Evolutionary conservation across 2,113 vertebrate genomes (phyloP).

Genomic region (Hystrix brachyura): DNA sequence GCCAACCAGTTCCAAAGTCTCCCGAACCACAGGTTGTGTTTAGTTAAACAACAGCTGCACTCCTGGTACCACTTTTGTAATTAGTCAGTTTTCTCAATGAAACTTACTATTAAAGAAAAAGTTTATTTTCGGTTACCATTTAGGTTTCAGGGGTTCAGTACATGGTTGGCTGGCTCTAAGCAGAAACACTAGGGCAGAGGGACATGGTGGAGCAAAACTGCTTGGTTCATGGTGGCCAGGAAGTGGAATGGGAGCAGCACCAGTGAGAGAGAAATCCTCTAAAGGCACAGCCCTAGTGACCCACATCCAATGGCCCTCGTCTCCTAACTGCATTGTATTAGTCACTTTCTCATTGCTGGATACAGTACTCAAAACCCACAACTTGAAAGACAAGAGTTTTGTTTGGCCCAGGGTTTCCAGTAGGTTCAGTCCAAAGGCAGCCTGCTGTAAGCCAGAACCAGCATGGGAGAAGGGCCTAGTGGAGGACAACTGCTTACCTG

Average conservation of each 20-base stretch:
- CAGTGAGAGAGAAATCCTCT: background rate
- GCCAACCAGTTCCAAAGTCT: too few relatives aligned
- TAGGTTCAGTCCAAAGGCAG: background rate
- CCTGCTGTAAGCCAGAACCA: background rate
- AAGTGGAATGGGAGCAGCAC: background rate
- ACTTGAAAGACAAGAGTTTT: background rate
- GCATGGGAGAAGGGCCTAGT: background rate
- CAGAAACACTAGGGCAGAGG: background rate
- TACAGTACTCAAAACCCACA: background rate
- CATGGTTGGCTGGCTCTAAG: background rate
- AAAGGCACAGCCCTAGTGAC: background rate
- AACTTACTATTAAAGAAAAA: too few relatives aligned
- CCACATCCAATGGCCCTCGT: background rate
- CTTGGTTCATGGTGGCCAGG: background rate
- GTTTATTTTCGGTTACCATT: too few relatives aligned
- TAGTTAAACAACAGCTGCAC: too few relatives aligned
- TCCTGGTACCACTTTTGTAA: too few relatives aligned
- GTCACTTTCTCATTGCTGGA: background rate
- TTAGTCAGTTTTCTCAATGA: too few relatives aligned
- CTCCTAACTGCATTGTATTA: background rate
- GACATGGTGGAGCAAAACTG: background rate
- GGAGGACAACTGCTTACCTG: background rate
- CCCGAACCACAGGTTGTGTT: too few relatives aligned
- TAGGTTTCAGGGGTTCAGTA: too few relatives aligned
- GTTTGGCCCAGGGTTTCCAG: background rate